phyloP scores from a whole-genome alignment of 2,888 invertebrate species.

The Drosophila buzzatii region DNA sequence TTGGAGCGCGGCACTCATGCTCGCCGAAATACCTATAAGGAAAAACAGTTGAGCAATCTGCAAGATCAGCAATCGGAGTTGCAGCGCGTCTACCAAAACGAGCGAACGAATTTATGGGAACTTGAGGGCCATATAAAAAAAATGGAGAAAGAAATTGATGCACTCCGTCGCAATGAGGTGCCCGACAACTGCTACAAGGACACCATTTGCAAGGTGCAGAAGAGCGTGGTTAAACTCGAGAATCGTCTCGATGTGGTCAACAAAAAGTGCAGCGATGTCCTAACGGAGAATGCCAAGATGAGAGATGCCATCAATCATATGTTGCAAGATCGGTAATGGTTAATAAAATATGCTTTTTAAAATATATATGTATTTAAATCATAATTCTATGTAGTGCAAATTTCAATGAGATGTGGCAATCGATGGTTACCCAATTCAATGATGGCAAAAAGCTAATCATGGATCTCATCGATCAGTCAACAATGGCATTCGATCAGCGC shows the following conservation, averaged over 20 bases:
- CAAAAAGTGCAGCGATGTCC: constrained; percentile 91
- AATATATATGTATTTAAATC: too few species aligned
- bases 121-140: constrained; percentile 86
- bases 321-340: constrained; percentile 89
- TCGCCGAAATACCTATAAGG: constrained; percentile 78
- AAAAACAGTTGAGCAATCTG: constrained; percentile 69
- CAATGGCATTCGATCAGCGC: constrained; percentile 94
- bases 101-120: constrained; percentile 84
- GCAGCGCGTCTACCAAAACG: constrained; percentile 73
- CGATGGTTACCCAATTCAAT: constrained; percentile 90
- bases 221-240: constrained; percentile 88
- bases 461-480: constrained; percentile 95
- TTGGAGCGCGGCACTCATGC: constrained; percentile 84
- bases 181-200: constrained; percentile 86
- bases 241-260: constrained; percentile 91
- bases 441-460: constrained; percentile 93
- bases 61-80: constrained; percentile 77
- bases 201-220: constrained; percentile 84
- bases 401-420: constrained; percentile 93
- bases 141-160: constrained; percentile 84
- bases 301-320: constrained; percentile 93
- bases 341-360: background rate
- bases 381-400: constrained; percentile 86
- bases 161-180: constrained; percentile 85
- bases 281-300: constrained; percentile 90